Percentiles rank a stretch among this genome's conserved stretches.
These are phyloP conservation scores for Helicoverpa assulta DNA, from an alignment of 2,888 invertebrate genomes.

Conservation along the genomic window DNA sequence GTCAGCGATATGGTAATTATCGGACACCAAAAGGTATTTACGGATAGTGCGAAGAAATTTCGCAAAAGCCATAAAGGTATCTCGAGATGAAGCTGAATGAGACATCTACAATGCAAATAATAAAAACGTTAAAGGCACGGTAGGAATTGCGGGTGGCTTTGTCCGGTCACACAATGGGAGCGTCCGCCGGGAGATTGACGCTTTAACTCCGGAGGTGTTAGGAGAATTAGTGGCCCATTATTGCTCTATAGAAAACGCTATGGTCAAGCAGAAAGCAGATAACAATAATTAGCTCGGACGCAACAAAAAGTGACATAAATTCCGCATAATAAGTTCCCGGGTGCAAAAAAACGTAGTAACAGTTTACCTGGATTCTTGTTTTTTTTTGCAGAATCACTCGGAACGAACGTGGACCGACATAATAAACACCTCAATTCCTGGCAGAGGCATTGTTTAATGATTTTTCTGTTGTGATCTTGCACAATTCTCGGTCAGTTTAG, in stretches of 20 bases:
- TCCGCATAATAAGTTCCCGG: constrained; percentile 88
- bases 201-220: constrained; percentile 87
- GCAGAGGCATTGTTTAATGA: constrained; percentile 89
- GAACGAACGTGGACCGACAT: constrained; percentile 83
- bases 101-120: constrained; percentile 83
- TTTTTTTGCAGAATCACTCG: constrained; percentile 86
- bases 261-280: constrained; percentile 88
- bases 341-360: constrained; percentile 81
- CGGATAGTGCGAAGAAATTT: constrained; percentile 58
- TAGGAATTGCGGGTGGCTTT: constrained; percentile 88
- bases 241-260: constrained; percentile 83
- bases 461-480: constrained; percentile 89
- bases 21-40: constrained; percentile 39
- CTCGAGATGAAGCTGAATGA: constrained; percentile 80
- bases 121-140: constrained; percentile 85
- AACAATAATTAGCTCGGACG: constrained; percentile 89
- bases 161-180: constrained; percentile 80
- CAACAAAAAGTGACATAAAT: constrained; percentile 90
- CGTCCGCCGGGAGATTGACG: constrained; percentile 81
- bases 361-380: constrained; percentile 84
- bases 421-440: constrained; percentile 90
- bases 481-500: constrained; percentile 83
- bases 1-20: constrained; percentile 75
- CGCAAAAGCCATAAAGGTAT: constrained; percentile 69
- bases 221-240: constrained; percentile 89